phyloP scores from a whole-genome alignment of 1,140 invertebrate species.

The Trinorchestia longiramus region DNA sequence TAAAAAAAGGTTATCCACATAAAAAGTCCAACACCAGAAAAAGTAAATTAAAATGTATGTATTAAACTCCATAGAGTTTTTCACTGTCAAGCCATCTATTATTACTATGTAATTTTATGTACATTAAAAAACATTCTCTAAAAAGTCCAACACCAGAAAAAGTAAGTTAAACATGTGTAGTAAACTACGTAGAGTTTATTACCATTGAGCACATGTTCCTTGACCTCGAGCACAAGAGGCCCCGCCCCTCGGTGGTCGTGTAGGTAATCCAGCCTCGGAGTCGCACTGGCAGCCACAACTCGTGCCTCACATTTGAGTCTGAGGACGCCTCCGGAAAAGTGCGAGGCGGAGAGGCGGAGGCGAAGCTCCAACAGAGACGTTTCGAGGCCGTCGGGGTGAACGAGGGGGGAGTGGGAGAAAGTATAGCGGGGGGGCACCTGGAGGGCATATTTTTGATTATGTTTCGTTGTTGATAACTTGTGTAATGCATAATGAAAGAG shows the following conservation, averaged over 20 bases:
- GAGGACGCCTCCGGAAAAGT: slow-evolving; percentile 35
- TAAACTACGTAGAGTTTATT: background rate
- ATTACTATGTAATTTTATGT: background rate
- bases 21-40: background rate
- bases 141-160: background rate
- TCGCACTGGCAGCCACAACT: background rate
- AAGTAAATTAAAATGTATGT: background rate
- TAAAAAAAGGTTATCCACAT: too few relatives aligned
- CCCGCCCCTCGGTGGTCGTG: slow-evolving; percentile 1
- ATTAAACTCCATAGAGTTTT: background rate
- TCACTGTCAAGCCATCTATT: background rate
- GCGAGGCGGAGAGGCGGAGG: background rate
- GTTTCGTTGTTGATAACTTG: too few relatives aligned
- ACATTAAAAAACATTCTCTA: too few relatives aligned
- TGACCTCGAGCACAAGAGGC: slow-evolving; percentile 54
- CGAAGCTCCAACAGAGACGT: slow-evolving; percentile 41
- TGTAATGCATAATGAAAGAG: too few relatives aligned
- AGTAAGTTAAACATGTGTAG: background rate
- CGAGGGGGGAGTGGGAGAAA: background rate
- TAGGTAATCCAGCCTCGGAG: slow-evolving; percentile 39
- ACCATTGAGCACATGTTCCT: slow-evolving; percentile 45
- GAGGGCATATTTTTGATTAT: too few relatives aligned
- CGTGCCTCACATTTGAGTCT: slow-evolving; percentile 40
- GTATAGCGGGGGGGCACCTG: background rate
- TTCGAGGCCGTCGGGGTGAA: too few relatives aligned